Base-by-base conservation (phyloP, 1,140 invertebrate genomes). In the Reticulitermes speratus region DNA sequence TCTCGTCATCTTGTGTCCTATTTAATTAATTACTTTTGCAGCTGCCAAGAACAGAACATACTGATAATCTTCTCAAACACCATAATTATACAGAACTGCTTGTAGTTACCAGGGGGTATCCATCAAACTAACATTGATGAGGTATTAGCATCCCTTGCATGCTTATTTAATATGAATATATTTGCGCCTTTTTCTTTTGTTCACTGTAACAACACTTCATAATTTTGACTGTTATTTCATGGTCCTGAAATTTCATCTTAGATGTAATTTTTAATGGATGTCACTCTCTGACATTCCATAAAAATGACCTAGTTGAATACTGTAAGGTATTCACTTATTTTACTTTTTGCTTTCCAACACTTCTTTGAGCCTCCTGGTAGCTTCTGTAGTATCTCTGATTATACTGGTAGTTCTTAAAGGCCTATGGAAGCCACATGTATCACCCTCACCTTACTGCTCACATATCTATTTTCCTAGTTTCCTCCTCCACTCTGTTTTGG, bases 401-500 rank as follows among this genome's bases (percentile, higher is more conserved):
- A 75, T 75, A 25, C 25, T 14, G 65, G 65, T 75, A 25, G 65
- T 75, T 25, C n/a, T 8, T 30, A 30, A 30, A 75, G 65, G 65
- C n/a, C n/a, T n/a, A 30, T 75, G 65, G 65, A 25, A 75, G n/a
- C 65, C n/a, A 75, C n/a, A 75, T 25, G 14, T 59, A 1, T 30
- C 19, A 21, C 19, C 52, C 19, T 55, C 38, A 38, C 38, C 52
- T 55, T 55, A 55, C 14, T 55, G 0, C 52, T 55, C 52, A 55
- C 52, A 55, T 21, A 55, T 21, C 16, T 14, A 55, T 55, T 21
- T 21, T 55, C 52, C 30, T 14, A 75, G n/a, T 75, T 75, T 25
- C 65, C 65, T 9, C 65, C 65, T 75, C 65, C 65, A 75, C 25
- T 30, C 16, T 87, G 82, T 65, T 87, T 89, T 12, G 87, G 85